Conservation (phyloP, 2,797 vertebrate genomes). For the Buphagus erythrorhynchus region DNA sequence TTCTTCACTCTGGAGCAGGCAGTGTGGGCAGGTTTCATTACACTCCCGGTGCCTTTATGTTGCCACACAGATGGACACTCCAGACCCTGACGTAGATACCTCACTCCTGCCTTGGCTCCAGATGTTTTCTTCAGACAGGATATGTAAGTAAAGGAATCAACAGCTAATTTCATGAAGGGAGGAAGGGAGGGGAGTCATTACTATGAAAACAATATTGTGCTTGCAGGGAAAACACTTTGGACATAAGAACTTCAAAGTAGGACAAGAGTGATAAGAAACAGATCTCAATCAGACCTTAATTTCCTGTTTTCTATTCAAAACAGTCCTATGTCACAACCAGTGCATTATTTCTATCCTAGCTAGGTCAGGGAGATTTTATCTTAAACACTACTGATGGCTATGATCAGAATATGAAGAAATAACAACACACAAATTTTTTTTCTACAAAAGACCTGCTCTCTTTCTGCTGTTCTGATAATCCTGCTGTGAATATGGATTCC, state of each 20-base stretch:
- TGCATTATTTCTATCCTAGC: neutral
- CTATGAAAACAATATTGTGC: slow-evolving; percentile 19
- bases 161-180: neutral
- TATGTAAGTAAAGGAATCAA: neutral
- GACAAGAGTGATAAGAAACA: slow-evolving; percentile 42
- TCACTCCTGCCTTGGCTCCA: neutral
- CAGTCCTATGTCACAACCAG: neutral
- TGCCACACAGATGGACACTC: neutral
- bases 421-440: neutral
- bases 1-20: neutral
- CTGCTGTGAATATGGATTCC: neutral
- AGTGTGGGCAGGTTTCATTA: neutral
- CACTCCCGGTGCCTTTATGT: neutral
- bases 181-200: neutral
- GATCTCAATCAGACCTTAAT: slow-evolving; percentile 26
- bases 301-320: slow-evolving; percentile 42
- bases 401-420: neutral
- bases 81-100: neutral
- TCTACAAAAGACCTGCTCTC: neutral
- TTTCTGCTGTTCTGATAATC: neutral
- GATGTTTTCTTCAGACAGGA: neutral
- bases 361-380: neutral
- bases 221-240: slow-evolving; percentile 2
- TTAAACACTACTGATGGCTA: neutral
- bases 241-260: slow-evolving; percentile 4